Conservation (phyloP, 1,140 invertebrate species). For the Archivesica marissinica region DNA sequence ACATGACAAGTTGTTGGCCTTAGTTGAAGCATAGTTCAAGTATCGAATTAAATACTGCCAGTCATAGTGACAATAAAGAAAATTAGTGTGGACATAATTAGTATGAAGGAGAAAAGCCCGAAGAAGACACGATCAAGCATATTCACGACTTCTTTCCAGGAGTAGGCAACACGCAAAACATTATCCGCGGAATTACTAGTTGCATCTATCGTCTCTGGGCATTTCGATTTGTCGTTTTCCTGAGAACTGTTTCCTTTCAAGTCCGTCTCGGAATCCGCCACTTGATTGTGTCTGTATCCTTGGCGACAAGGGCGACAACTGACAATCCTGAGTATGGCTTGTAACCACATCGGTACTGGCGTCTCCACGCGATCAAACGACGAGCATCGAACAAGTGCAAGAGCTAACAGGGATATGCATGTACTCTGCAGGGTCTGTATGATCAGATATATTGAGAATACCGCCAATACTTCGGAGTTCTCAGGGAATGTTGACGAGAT, state of each 20-base stretch:
- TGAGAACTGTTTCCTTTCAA: not conserved
- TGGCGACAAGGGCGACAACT: not conserved
- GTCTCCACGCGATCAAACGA: slow-evolving; percentile 1
- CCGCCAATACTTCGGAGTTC: slow-evolving; percentile 29
- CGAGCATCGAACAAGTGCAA: not conserved
- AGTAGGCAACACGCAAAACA: no score
- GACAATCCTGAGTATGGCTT: not conserved
- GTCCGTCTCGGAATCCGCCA: not conserved
- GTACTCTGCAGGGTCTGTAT: slow-evolving; percentile 21
- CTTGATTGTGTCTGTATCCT: not conserved
- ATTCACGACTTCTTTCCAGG: slow-evolving; percentile 12
- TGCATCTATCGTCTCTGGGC: not conserved
- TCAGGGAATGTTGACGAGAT: slow-evolving; percentile 40
- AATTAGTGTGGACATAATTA: not conserved
- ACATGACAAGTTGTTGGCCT: no score
- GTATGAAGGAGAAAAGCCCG: not conserved
- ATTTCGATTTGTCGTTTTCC: not conserved
- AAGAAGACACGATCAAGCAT: slow-evolving; percentile 9
- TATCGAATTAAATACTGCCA: no score
- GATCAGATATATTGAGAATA: slow-evolving; percentile 31
- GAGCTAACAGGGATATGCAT: not conserved
- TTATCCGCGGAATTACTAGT: not conserved
- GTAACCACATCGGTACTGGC: not conserved
- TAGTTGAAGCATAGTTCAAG: no score
- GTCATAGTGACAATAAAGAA: slow-evolving; percentile 7